These are phyloP conservation scores for Acrossocheilus fasciatus DNA, from an alignment of 2,797 vertebrate genomes.

Conservation along the genomic window DNA sequence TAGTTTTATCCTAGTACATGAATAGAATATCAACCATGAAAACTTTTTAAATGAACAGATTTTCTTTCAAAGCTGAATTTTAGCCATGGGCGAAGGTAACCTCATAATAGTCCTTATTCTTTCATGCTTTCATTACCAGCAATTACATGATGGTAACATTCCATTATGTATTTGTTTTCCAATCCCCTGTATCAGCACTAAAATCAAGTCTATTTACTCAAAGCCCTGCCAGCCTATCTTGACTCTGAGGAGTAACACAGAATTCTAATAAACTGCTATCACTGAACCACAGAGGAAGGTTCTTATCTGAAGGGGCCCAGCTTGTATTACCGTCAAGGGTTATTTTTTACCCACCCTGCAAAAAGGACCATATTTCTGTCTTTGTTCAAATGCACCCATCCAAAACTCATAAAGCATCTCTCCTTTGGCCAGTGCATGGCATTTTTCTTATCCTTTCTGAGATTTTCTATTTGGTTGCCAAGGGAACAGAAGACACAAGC, in stretches of 20 bases:
- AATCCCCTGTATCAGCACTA: slow-evolving; percentile 34
- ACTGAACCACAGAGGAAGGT: slow-evolving; percentile 55
- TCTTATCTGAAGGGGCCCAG: slow-evolving; percentile 68
- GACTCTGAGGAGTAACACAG: slow-evolving; percentile 42
- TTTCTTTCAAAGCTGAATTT: slow-evolving; percentile 38
- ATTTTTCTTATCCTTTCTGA: slow-evolving; percentile 49
- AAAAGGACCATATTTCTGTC: slow-evolving; percentile 53
- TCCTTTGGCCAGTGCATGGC: slow-evolving; percentile 36
- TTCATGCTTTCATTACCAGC: slow-evolving; percentile 45
- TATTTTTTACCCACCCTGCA: slow-evolving; percentile 33
- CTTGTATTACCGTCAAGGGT: slow-evolving; percentile 60
- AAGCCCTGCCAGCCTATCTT: slow-evolving; percentile 51
- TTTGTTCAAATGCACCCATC: slow-evolving; percentile 60
- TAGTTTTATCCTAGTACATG: slow-evolving; percentile 16
- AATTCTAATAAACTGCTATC: slow-evolving; percentile 65
- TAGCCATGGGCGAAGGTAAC: slow-evolving; percentile 18
- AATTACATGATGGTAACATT: slow-evolving; percentile 57
- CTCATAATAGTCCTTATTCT: slow-evolving; percentile 35
- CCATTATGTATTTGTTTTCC: slow-evolving; percentile 51
- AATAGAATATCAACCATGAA: slow-evolving; percentile 15
- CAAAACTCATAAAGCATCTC: slow-evolving; percentile 62
- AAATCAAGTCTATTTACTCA: slow-evolving; percentile 52
- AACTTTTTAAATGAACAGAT: slow-evolving; percentile 8
- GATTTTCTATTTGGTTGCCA: slow-evolving; percentile 62
- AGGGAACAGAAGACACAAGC: slow-evolving; percentile 54